Conservation (phyloP, 2,888 invertebrate species). For the Acronicta alni region DNA sequence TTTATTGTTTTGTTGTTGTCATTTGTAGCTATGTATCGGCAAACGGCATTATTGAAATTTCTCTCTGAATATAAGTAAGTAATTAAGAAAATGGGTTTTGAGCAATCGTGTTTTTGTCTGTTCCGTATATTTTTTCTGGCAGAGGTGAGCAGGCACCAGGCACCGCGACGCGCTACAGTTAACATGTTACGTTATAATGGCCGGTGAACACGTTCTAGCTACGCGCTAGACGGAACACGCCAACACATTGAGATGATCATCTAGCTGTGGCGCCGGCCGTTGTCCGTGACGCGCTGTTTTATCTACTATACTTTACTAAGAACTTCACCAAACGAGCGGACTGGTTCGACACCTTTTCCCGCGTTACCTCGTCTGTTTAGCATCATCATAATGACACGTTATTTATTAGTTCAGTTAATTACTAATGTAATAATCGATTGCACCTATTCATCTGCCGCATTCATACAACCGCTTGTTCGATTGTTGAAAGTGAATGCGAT, state of each 20-base stretch:
- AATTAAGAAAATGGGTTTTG: slow-evolving; percentile 15
- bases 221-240: slow-evolving; percentile 66
- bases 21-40: neutral
- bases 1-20: slow-evolving; percentile 16
- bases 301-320: slow-evolving; percentile 32
- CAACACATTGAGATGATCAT: slow-evolving; percentile 58
- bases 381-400: slow-evolving; percentile 24
- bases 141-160: slow-evolving; percentile 56
- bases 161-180: slow-evolving; percentile 80
- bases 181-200: slow-evolving; percentile 71
- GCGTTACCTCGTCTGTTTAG: slow-evolving; percentile 10
- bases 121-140: slow-evolving; percentile 39
- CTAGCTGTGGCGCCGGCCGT: slow-evolving; percentile 56
- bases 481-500: slow-evolving; percentile 68
- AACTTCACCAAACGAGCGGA: slow-evolving; percentile 21
- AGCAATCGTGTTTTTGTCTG: slow-evolving; percentile 30
- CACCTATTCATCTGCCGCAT: slow-evolving; percentile 37
- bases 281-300: slow-evolving; percentile 39
- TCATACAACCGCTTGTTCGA: slow-evolving; percentile 26
- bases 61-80: slow-evolving; percentile 23
- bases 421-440: slow-evolving; percentile 46
- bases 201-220: slow-evolving; percentile 63
- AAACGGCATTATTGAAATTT: slow-evolving; percentile 9
- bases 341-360: too few relatives aligned
- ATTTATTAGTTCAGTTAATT: slow-evolving; percentile 21